These are phyloP conservation scores for Deilephila elpenor DNA, from an alignment of 2,888 invertebrate species.

Conservation along the genomic window DNA sequence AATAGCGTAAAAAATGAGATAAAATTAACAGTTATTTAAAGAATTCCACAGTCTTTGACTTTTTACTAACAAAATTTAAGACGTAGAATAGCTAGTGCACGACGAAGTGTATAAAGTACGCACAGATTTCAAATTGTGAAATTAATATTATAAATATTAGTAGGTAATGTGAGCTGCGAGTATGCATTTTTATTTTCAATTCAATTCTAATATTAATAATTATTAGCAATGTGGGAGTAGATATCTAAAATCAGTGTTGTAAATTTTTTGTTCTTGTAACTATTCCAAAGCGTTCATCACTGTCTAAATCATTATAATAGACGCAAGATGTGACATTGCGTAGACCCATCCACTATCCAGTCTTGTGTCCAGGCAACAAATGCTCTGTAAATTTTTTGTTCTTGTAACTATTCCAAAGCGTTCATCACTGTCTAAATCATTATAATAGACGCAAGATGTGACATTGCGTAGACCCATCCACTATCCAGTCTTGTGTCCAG, in stretches of 20 bases:
- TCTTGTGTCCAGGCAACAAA: not conserved
- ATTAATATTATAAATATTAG: not conserved
- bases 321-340: not conserved
- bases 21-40: slow-evolving; percentile 18
- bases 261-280: not conserved
- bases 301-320: not conserved
- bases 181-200: no score
- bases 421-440: not conserved
- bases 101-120: not conserved
- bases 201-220: no score
- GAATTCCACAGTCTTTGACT: not conserved
- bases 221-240: no score
- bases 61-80: not conserved
- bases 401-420: not conserved
- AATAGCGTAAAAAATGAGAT: not conserved
- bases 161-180: not conserved
- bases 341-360: not conserved
- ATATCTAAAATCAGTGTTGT: not conserved
- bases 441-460: not conserved
- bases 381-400: not conserved
- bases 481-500: not conserved
- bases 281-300: not conserved
- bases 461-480: not conserved
- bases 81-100: not conserved
- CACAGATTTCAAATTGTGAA: not conserved